These are phyloP conservation scores for Emberiza fucata DNA, from an alignment of 2,113 vertebrate genomes.

Conservation along the genomic window DNA sequence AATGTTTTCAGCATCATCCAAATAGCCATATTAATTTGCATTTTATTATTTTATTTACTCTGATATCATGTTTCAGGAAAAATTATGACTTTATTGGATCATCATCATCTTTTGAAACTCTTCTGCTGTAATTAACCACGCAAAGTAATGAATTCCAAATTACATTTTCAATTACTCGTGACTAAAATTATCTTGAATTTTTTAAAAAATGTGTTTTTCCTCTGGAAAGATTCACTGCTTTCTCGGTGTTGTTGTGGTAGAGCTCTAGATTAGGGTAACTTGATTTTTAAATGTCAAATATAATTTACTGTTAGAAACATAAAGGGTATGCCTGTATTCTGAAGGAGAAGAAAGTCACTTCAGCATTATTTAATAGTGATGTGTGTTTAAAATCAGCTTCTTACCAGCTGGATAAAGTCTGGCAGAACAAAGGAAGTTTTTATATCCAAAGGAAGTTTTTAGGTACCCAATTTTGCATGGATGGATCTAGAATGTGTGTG, in stretches of 20 bases:
- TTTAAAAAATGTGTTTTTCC: constrained; percentile 37
- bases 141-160: constrained; percentile 72
- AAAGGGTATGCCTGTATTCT: constrained; percentile 30
- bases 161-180: constrained; percentile 67
- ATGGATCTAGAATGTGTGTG: not conserved
- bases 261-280: constrained; percentile 67
- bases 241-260: constrained; percentile 41
- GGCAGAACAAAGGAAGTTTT: not conserved
- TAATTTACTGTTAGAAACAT: constrained; percentile 62
- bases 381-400: constrained; percentile 44
- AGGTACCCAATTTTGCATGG: not conserved
- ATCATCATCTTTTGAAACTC: constrained; percentile 50
- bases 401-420: not conserved
- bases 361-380: constrained; percentile 26
- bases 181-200: constrained; percentile 65
- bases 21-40: not conserved
- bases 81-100: constrained; percentile 60
- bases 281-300: constrained; percentile 74
- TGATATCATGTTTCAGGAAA: constrained; percentile 41
- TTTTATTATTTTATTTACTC: constrained; percentile 48
- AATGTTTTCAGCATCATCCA: not conserved
- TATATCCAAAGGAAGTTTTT: not conserved
- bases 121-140: constrained; percentile 70
- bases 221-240: constrained; percentile 64
- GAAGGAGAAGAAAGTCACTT: constrained; percentile 25